Evolutionary conservation across 2,797 vertebrate species (phyloP).

Genomic region (Netta rufina): DNA sequence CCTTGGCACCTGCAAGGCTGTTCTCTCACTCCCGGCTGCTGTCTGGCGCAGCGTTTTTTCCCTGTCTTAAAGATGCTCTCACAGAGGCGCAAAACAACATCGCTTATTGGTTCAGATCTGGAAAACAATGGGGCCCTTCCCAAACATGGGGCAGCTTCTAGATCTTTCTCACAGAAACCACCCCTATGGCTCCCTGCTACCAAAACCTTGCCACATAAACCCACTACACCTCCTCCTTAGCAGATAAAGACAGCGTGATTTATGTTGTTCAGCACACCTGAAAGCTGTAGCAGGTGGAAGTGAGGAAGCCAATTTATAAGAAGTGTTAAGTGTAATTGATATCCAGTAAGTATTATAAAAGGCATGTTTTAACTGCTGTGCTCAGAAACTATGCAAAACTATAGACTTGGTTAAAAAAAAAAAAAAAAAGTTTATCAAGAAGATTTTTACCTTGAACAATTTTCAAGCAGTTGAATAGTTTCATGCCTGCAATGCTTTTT

Average conservation of each 20-base stretch:
- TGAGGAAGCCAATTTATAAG: neutral
- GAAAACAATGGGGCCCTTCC: too few species aligned
- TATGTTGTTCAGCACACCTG: neutral
- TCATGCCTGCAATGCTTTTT: neutral
- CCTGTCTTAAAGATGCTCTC: too few species aligned
- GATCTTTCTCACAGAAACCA: too few species aligned
- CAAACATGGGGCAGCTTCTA: too few species aligned
- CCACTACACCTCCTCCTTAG: neutral
- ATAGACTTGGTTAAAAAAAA: neutral
- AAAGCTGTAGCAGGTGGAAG: neutral
- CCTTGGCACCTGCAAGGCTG: too few species aligned
- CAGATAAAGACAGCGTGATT: neutral
- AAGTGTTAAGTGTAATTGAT: neutral
- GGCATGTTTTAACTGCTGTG: neutral
- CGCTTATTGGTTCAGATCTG: too few species aligned
- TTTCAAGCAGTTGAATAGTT: neutral
- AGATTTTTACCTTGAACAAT: neutral
- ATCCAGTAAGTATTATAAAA: neutral
- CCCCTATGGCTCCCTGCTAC: too few species aligned
- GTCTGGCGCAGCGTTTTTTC: too few species aligned
- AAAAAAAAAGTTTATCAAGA: neutral
- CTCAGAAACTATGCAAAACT: neutral
- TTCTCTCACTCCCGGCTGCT: too few species aligned
- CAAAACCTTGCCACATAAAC: too few species aligned
- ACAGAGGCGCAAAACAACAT: too few species aligned